Base-by-base conservation (phyloP, 1,140 invertebrate species). In the Dolichoris vasculosae region DNA sequence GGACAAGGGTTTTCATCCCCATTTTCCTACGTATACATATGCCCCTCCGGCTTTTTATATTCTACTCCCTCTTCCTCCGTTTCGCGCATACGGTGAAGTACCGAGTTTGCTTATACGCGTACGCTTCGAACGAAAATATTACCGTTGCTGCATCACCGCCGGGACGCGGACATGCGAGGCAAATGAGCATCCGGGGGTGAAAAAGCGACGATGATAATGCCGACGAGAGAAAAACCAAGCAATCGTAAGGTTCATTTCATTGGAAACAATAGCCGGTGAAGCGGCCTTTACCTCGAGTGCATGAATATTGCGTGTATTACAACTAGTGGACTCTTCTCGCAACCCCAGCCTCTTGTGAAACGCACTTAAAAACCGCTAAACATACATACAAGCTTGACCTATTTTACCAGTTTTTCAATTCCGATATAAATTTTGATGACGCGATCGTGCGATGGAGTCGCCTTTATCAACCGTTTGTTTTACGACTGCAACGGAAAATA, bases 281-380 rank as follows among this genome's bases (percentile, higher is more conserved):
- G 55, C n/a, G n/a, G 38, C n/a, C 26, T 6, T n/a, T 38, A 17
- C 0, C n/a, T 69, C 17, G 48, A 73, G 13, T 55, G 32, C 71
- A 63, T 46, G 55, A 76, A 76, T 83, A 83, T 83, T 83, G 82
- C 82, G 51, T 83, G 73, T 83, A 59, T 38, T 82, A 59, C 35
- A 73, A 32, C 3, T 6, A 78, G 30, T 78, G 48, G 48, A 59
- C 73, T 8, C 23, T 13, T 64, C 63, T 64, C n/a, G 2, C 2
- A 30, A 6, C 4, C 55, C n/a, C n/a, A 30, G 32, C 32, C 9
- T 38, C 40, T 43, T 43, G 35, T 32, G 9, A 81, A 81, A 32
- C 26, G 48, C 63, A 64, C 78, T 81, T 48, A 30, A 59, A 59
- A 81, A 32, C 38, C 32, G 59, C 77, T 80, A 40, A 80, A 43